phyloP scores from a whole-genome alignment of 2,113 vertebrate genomes.

The Bucco capensis region DNA sequence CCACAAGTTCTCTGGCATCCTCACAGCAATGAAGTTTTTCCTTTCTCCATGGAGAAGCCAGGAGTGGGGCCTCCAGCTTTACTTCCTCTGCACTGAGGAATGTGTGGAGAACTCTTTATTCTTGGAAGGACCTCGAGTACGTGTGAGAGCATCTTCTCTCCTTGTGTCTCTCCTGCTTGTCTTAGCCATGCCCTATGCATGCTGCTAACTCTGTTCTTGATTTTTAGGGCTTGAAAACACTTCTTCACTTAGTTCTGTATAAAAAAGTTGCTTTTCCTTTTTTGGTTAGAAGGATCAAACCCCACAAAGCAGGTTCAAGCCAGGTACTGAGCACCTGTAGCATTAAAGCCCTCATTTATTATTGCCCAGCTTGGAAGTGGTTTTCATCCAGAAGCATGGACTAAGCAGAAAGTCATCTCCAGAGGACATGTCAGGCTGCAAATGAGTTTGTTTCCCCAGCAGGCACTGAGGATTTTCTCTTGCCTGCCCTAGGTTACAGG shows the following conservation, averaged over 20 bases:
- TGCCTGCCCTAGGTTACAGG: not conserved
- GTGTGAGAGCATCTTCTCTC: too few species aligned
- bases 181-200: not conserved
- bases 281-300: not conserved
- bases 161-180: not conserved
- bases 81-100: too few species aligned
- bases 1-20: too few species aligned
- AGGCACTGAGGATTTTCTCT: not conserved
- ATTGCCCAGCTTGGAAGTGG: not conserved
- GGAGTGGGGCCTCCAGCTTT: too few species aligned
- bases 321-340: not conserved
- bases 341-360: conserved; percentile 37
- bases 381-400: conserved; percentile 44
- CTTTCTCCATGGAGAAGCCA: too few species aligned
- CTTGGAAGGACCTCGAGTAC: too few species aligned
- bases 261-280: not conserved
- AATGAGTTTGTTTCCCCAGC: conserved; percentile 17
- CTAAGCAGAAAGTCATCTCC: conserved; percentile 26
- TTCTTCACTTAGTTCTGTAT: not conserved
- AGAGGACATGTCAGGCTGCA: conserved; percentile 47
- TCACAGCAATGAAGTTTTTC: too few species aligned
- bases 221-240: not conserved
- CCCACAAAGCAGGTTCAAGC: conserved; percentile 28
- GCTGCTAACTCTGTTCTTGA: not conserved
- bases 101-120: too few species aligned